A percentile compares a stretch with the other conserved stretches of the same genome.
Conservation (phyloP, 1,140 invertebrate genomes). For the Orius insidiosus region DNA sequence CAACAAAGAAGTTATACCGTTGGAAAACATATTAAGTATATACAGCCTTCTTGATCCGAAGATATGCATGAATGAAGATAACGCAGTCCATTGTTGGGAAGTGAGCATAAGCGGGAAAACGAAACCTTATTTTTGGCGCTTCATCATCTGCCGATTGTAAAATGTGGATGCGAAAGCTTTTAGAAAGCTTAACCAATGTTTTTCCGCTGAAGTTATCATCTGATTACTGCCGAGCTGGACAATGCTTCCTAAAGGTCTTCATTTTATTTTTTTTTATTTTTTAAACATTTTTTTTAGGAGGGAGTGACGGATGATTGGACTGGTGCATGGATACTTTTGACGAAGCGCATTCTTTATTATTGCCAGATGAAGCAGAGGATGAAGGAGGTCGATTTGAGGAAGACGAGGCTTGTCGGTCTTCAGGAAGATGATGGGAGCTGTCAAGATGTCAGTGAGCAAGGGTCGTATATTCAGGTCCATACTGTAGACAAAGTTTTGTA, state of each 20-base stretch:
- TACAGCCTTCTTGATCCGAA: slow-evolving; percentile 42
- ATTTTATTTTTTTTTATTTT: slow-evolving; percentile 6
- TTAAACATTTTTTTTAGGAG: slow-evolving; percentile 28
- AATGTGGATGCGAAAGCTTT: slow-evolving; percentile 47
- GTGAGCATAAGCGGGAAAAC: slow-evolving; percentile 29
- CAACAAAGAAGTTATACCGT: slow-evolving; percentile 35
- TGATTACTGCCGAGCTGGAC: slow-evolving; percentile 42
- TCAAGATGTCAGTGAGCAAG: slow-evolving; percentile 28
- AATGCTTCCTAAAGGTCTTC: slow-evolving; percentile 48
- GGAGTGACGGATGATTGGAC: slow-evolving; percentile 50
- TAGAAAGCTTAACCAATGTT: slow-evolving; percentile 38
- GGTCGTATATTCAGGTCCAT: slow-evolving; percentile 45
- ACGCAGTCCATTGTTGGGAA: slow-evolving; percentile 39
- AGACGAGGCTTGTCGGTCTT: slow-evolving; percentile 55
- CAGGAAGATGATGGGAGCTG: slow-evolving; percentile 26
- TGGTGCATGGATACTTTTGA: slow-evolving; percentile 58
- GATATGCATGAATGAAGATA: slow-evolving; percentile 30
- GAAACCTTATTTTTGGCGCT: slow-evolving; percentile 33
- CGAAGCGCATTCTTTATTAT: slow-evolving; percentile 49
- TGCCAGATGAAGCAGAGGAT: slow-evolving; percentile 32
- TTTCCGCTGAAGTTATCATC: slow-evolving; percentile 39
- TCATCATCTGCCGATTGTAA: slow-evolving; percentile 34
- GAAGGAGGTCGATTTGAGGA: slow-evolving; percentile 53
- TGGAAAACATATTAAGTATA: slow-evolving; percentile 37
- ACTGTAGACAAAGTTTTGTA: slow-evolving; percentile 43